Conservation (phyloP, 2,113 vertebrate genomes). For the Myocastor coypus region DNA sequence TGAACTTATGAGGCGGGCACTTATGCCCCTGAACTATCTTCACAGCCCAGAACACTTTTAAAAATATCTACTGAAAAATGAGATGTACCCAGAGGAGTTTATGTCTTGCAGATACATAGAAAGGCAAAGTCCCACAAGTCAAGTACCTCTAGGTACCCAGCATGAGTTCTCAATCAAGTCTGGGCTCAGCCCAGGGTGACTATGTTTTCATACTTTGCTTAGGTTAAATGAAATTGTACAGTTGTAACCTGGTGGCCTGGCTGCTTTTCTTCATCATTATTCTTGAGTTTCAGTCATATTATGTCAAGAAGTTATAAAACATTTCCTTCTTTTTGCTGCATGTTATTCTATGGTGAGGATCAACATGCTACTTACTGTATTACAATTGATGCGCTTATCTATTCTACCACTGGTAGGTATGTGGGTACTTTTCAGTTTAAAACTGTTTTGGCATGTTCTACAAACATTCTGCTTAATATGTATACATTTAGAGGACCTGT, state of each 20-base stretch:
- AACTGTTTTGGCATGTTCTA: background rate
- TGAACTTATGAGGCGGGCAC: background rate
- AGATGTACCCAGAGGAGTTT: background rate
- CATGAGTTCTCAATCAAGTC: background rate
- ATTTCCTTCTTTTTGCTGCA: background rate
- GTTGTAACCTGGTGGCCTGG: background rate
- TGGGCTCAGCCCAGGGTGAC: background rate
- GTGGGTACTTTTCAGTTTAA: slow-evolving; percentile 4
- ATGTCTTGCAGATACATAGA: background rate
- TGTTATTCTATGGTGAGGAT: background rate
- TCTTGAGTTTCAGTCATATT: background rate
- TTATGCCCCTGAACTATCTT: too few species aligned
- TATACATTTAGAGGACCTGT: background rate
- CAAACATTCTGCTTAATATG: background rate
- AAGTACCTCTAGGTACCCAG: background rate
- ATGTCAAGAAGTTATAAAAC: background rate
- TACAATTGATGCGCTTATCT: background rate
- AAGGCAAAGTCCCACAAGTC: background rate
- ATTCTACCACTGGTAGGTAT: background rate
- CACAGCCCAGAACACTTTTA: background rate
- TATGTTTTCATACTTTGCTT: background rate
- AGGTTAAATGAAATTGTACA: background rate
- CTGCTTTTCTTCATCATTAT: background rate
- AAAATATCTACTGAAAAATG: background rate
- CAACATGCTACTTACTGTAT: background rate